Evolutionary conservation across 1,140 invertebrate species (phyloP).

Genomic region (Zophobas atratus): DNA sequence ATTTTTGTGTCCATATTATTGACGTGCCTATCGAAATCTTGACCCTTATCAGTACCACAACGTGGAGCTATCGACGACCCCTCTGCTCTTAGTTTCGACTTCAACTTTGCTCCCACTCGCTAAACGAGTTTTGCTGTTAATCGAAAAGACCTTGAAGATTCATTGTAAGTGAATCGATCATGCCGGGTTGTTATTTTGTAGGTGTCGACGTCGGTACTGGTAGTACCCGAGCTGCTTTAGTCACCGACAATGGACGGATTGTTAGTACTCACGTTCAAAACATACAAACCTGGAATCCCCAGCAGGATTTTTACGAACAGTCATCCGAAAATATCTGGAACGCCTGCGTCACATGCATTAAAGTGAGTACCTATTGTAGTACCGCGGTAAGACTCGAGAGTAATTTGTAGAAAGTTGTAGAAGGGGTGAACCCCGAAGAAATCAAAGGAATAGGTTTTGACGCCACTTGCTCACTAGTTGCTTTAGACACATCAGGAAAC

Average conservation of each 20-base stretch:
- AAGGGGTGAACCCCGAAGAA: slow-evolving; percentile 70
- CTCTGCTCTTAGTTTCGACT: background rate
- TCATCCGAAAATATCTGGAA: slow-evolving; percentile 94
- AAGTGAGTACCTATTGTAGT: slow-evolving; percentile 54
- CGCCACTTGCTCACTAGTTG: slow-evolving; percentile 95
- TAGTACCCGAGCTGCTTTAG: slow-evolving; percentile 88
- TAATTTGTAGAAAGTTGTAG: slow-evolving; percentile 74
- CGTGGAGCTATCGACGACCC: slow-evolving; percentile 8
- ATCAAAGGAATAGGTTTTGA: slow-evolving; percentile 94
- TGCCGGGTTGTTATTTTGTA: slow-evolving; percentile 76
- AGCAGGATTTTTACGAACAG: slow-evolving; percentile 89
- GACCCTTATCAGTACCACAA: slow-evolving; percentile 2
- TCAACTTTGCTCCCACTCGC: background rate
- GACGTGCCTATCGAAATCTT: background rate
- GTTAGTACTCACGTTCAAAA: slow-evolving; percentile 75
- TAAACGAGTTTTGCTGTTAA: slow-evolving; percentile 4
- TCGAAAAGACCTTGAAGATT: slow-evolving; percentile 37
- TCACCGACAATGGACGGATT: slow-evolving; percentile 78
- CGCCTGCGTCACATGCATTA: slow-evolving; percentile 71
- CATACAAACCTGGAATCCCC: slow-evolving; percentile 85
- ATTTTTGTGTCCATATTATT: background rate
- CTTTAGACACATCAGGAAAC: slow-evolving; percentile 78
- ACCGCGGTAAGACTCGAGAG: background rate
- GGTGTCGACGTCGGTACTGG: slow-evolving; percentile 96
- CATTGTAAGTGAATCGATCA: slow-evolving; percentile 5